phyloP scores from a whole-genome alignment of 2,113 vertebrate genomes.

The Paratilapia polleni region DNA sequence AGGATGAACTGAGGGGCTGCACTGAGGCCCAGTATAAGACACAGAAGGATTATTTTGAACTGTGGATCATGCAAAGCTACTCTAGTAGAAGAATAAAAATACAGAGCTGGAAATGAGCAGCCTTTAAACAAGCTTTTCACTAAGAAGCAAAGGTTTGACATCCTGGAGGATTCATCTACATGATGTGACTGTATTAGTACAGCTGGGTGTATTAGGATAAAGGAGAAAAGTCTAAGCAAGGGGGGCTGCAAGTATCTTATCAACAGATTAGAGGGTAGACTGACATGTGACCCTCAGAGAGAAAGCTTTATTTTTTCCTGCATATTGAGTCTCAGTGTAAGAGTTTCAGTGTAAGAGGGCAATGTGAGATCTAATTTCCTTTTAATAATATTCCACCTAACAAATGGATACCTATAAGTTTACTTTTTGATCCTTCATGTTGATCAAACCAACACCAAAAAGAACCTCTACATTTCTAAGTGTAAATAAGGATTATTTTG shows the following conservation, averaged over 20 bases:
- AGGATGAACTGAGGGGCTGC: background rate
- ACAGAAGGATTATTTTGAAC: background rate
- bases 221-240: background rate
- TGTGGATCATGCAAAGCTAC: background rate
- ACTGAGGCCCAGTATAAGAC: background rate
- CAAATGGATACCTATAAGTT: background rate
- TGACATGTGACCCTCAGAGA: background rate
- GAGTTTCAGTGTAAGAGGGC: no score
- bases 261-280: background rate
- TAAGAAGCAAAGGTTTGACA: background rate
- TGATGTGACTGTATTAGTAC: background rate
- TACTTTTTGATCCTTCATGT: background rate
- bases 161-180: background rate
- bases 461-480: background rate
- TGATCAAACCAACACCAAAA: background rate
- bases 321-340: no score
- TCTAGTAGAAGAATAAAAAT: no score
- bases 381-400: background rate
- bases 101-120: background rate
- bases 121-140: background rate
- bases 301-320: no score
- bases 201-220: background rate
- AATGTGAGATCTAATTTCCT: no score
- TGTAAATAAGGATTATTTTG: background rate
- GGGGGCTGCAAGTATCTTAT: background rate